Base-by-base conservation (phyloP, 2,888 invertebrate genomes). In the Chalcis sispes region DNA sequence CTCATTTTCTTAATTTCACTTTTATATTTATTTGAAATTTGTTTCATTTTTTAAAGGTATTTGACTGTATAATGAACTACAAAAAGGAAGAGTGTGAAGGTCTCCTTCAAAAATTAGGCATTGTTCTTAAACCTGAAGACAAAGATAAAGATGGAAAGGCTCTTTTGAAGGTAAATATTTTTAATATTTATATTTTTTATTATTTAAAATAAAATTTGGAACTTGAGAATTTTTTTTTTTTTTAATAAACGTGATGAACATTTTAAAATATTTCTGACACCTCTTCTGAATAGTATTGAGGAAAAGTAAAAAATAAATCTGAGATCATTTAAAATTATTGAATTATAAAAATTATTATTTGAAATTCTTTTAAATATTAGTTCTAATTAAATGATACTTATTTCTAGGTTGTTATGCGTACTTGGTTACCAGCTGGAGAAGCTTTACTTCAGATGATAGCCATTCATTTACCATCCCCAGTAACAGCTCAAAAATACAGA, bases 381-480 rank as follows among this genome's bases (percentile, higher is more conserved):
- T 72, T 77, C 7, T 13, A 64, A 50, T 8, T 52, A 48, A 2
- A 29, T 62, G 18, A 50, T 70, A 42, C 15, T 36, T 10, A 40
- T 25, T 76, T 80, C 23, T 80, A 94, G 93, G 94, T 96, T 82
- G 96, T 99, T 79, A 99, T 99, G 99, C 94, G 99, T 84, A 96
- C 96, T 79, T 99, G 99, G 99, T 91, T 99, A 90, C 99, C 99
- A 72, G 99, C 99, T 88, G 99, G 99, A 83, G 99, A 99, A 90
- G 98, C 99, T 86, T 91, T 99, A 85, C 96, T 99, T 91, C 98
- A 99, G 93, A 99, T 99, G 99, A 99, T 99, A 90, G 97, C 98
- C 90, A 98, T 99, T 89, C 99, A 99, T 89, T 92, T 99, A 89
- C 99, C 99, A 77, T 99, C 99, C 32, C 99, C 99, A 2, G 99